A percentile compares a stretch with the other conserved stretches of the same genome.
Conservation (phyloP, 2,113 vertebrate genomes). For the Romanogobio albipinnatus region DNA sequence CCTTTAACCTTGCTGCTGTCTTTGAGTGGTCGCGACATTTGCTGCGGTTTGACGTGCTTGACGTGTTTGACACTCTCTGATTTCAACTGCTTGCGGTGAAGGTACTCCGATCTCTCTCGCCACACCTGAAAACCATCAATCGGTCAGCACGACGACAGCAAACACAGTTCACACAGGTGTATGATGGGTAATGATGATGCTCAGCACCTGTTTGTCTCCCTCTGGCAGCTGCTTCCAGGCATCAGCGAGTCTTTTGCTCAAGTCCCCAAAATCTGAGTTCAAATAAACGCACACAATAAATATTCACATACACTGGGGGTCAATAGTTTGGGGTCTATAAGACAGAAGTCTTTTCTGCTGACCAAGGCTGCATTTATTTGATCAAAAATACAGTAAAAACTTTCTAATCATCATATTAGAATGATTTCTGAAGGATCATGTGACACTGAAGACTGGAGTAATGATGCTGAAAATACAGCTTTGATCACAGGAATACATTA, state of each 20-base stretch:
- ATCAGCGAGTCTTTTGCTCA: constrained; percentile 94
- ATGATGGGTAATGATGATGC: background rate
- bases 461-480: too few relatives aligned
- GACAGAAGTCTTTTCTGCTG: too few relatives aligned
- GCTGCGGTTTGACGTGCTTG: constrained; percentile 72
- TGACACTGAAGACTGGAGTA: too few relatives aligned
- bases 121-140: constrained; percentile 79
- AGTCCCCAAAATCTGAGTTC: constrained; percentile 90
- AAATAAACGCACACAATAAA: constrained; percentile 33
- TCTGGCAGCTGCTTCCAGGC: constrained; percentile 98
- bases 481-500: too few relatives aligned
- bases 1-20: constrained; percentile 49
- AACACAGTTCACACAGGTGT: background rate
- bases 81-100: constrained; percentile 98
- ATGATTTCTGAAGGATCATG: too few relatives aligned
- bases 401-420: too few relatives aligned
- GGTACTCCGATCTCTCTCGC: constrained; percentile 96
- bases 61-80: constrained; percentile 89
- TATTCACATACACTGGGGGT: too few relatives aligned
- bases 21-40: constrained; percentile 35
- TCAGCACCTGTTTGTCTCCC: constrained; percentile 92
- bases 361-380: too few relatives aligned
- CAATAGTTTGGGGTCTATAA: too few relatives aligned
- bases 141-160: background rate
- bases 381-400: too few relatives aligned